Percentiles rank a stretch among this genome's conserved stretches.
Evolutionary conservation across 2,113 vertebrate species (phyloP).

Genomic region (Antennarius striatus): DNA sequence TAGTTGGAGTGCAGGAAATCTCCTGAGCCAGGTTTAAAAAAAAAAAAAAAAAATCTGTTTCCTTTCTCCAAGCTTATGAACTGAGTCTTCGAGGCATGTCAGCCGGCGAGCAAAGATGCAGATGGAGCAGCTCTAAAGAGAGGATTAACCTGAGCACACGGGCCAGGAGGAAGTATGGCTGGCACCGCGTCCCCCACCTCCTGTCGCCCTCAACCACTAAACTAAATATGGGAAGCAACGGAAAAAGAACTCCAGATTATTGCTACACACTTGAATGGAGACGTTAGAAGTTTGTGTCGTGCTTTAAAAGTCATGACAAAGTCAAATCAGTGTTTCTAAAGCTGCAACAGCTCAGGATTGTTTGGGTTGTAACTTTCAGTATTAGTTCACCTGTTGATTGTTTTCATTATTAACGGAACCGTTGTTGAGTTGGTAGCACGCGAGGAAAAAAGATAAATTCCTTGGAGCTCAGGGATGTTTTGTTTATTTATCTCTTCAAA

Average conservation of each 20-base stretch:
- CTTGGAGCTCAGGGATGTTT: too few species aligned
- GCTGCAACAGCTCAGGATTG: background rate
- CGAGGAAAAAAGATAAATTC: background rate
- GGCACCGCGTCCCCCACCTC: background rate
- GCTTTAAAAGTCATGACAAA: too few species aligned
- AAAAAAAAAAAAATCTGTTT: conserved; percentile 4
- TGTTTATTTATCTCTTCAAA: background rate
- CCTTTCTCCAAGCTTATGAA: background rate
- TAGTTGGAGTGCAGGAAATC: conserved; percentile 26
- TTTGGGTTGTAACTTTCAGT: background rate
- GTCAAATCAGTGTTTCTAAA: too few species aligned
- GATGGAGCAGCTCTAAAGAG: conserved; percentile 53
- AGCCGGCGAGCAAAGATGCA: conserved; percentile 40
- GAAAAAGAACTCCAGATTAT: background rate
- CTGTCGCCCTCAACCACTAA: background rate
- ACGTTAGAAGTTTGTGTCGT: too few species aligned
- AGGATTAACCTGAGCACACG: conserved; percentile 62
- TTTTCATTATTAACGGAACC: background rate
- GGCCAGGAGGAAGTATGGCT: conserved; percentile 43
- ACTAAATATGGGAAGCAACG: conserved; percentile 9
- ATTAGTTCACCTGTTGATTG: background rate
- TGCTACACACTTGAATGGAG: background rate
- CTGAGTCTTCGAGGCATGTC: conserved; percentile 34
- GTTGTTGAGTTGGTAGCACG: background rate
- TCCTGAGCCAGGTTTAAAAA: conserved; percentile 39